Base-by-base conservation (phyloP, 2,888 invertebrate species). In the Anaspis maculata region DNA sequence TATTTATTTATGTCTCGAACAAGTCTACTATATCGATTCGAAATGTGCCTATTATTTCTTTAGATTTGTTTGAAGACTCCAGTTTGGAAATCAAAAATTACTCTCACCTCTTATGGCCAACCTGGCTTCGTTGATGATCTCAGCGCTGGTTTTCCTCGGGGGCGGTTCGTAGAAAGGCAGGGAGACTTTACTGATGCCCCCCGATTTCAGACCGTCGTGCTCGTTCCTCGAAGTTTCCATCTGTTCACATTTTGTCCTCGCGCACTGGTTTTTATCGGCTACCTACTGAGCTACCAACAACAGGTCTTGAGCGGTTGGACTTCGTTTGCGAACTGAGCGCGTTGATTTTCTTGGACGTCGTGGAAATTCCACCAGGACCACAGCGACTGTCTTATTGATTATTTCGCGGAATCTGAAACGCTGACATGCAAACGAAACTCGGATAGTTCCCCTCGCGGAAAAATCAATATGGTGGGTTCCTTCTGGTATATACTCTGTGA, bases 91-190 rank as follows among this genome's bases (percentile, higher is more conserved):
- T n/a, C n/a, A 16, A 16, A 33, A 3, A 13, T 47, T 7, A 31
- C 24, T 11, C 5, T n/a, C 49, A 65, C 66, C 64, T 55, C 56
- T 51, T 27, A 66, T 64, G 27, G 80, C 77, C 5, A 77, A 74
- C 47, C 82, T 71, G 0, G 85, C 85, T 65, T 85, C 85, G 57
- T 77, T 82, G 50, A 85, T 83, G 51, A 85, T 83, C 62, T 86
- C 83, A 0, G 84, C 81, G 22, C 84, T 84, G 2, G 85, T 84
- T 64, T 83, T 83, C 32, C 79, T 70, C 22, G 59, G 51, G 2
- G 76, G 72, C 1, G 76, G 73, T 44, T 73, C 74, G 57, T 77
- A 77, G 58, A 77, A 76, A 0, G 77, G 73, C 33, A 70, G 66
- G 37, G 69, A 45, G 15, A 52, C 46, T 44, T 54, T 55, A 24